Evolutionary conservation across 2,888 invertebrate species (phyloP).

Genomic region (Spilosoma lubricipeda): DNA sequence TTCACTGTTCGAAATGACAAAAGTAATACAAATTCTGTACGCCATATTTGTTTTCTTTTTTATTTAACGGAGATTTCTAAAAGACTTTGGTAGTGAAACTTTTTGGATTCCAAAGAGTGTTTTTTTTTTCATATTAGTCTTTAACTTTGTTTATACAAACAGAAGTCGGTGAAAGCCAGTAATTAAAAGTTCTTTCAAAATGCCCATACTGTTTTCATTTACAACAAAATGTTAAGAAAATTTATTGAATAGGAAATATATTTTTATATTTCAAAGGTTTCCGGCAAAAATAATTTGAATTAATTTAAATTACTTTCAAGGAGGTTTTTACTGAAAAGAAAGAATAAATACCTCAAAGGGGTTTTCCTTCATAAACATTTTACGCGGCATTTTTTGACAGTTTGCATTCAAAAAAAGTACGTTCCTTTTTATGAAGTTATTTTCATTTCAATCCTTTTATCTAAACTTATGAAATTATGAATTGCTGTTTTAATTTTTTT

Average conservation of each 20-base stretch:
- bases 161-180: not conserved
- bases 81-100: not conserved
- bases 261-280: slow-evolving; percentile 22
- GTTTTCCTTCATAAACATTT: slow-evolving; percentile 13
- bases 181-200: slow-evolving; percentile 2
- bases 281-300: slow-evolving; percentile 5
- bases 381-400: not conserved
- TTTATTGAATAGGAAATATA: not conserved
- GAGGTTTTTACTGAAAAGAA: not conserved
- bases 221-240: not conserved
- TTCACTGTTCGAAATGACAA: slow-evolving; percentile 2
- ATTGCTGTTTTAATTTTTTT: too few relatives aligned
- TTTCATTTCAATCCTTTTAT: not conserved
- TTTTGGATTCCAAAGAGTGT: not conserved
- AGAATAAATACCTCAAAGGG: slow-evolving; percentile 25
- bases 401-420: not conserved
- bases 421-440: not conserved
- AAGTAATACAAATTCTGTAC: not conserved
- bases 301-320: slow-evolving; percentile 6
- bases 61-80: not conserved
- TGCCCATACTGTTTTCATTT: not conserved
- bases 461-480: too few relatives aligned
- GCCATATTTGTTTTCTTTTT: not conserved
- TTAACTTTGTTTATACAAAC: not conserved
- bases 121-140: not conserved